Evolutionary conservation across 2,888 invertebrate species (phyloP).

Genomic region (Apamea sordens): DNA sequence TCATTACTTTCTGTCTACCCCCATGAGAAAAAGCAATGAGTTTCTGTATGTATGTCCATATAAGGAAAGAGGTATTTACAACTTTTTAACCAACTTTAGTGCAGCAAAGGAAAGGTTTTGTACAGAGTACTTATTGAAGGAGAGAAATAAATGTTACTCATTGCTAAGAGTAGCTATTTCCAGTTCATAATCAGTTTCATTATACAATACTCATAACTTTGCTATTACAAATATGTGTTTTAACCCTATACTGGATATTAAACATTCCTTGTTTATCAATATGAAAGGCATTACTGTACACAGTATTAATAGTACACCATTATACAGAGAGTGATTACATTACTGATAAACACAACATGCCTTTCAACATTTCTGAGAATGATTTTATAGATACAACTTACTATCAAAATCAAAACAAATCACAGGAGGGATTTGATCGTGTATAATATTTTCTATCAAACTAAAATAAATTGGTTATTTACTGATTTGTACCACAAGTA

Average conservation of each 20-base stretch:
- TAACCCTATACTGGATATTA: neutral
- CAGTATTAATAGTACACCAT: neutral
- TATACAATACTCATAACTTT: neutral
- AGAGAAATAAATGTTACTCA: neutral
- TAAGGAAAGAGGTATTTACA: neutral
- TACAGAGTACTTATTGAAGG: neutral
- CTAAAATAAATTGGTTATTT: neutral
- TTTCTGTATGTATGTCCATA: neutral
- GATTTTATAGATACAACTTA: neutral
- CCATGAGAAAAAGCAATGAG: neutral
- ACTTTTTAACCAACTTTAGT: neutral
- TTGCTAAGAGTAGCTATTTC: neutral
- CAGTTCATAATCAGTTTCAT: constrained; percentile 6
- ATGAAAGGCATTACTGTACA: constrained; percentile 8
- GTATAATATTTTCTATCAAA: neutral
- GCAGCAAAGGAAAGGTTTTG: neutral
- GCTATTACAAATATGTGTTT: neutral
- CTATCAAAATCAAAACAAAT: constrained; percentile 17
- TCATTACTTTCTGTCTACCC: neutral
- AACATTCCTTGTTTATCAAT: constrained; percentile 40
- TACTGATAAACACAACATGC: neutral
- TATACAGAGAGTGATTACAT: neutral
- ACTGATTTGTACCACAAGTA: neutral
- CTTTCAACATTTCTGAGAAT: neutral
- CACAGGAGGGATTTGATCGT: neutral